These are phyloP conservation scores for Odontocolon sp. DNA, from an alignment of 2,888 invertebrate species.

Conservation along the genomic window DNA sequence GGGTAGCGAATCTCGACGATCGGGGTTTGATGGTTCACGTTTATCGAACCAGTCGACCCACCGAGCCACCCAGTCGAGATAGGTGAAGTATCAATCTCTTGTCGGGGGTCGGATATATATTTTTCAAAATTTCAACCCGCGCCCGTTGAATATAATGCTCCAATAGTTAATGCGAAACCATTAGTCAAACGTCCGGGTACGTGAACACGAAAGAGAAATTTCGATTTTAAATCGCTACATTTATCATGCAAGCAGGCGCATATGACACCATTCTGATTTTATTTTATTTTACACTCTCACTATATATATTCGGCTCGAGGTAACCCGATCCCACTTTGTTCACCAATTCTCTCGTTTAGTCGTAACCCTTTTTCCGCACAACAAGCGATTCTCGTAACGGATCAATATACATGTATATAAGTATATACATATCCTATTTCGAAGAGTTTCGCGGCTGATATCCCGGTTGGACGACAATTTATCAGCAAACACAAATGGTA, in stretches of 20 bases:
- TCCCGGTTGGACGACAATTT: constrained; percentile 35
- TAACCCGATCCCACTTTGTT: constrained; percentile 41
- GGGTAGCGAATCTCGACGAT: constrained; percentile 46
- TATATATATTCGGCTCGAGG: constrained; percentile 50
- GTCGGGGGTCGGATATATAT: constrained; percentile 76
- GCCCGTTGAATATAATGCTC: constrained; percentile 76
- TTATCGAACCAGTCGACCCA: constrained; percentile 39
- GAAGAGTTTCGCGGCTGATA: constrained; percentile 35
- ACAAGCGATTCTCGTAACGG: constrained; percentile 21
- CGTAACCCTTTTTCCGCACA: constrained; percentile 68
- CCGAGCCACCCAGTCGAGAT: constrained; percentile 67
- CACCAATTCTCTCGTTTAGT: constrained; percentile 46
- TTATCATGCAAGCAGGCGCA: constrained; percentile 81
- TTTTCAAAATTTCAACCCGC: constrained; percentile 78
- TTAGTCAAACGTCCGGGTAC: constrained; percentile 79
- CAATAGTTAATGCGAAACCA: constrained; percentile 80
- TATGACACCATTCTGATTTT: constrained; percentile 80
- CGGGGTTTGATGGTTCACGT: constrained; percentile 32
- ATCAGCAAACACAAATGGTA: constrained; percentile 20
- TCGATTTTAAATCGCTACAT: constrained; percentile 81
- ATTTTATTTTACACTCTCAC: constrained; percentile 75
- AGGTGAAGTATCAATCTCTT: constrained; percentile 79
- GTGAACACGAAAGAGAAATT: constrained; percentile 81
- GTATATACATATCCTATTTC: constrained; percentile 4
- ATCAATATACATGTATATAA: neutral